Conservation (phyloP, 2,113 vertebrate genomes). For the Oreotragus oreotragus region DNA sequence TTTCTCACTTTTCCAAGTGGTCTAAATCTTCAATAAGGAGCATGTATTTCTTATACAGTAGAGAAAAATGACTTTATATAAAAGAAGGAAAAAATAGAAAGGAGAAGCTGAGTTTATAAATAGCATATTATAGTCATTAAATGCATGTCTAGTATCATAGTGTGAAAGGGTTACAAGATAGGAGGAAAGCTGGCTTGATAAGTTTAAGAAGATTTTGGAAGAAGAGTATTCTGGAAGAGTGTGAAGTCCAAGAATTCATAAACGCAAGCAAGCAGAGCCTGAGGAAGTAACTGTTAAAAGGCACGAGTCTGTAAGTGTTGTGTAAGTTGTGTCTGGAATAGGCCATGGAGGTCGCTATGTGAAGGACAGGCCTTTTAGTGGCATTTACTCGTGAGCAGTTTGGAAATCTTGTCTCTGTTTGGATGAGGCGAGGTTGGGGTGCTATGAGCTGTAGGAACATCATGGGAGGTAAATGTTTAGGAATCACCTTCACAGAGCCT, state of each 20-base stretch:
- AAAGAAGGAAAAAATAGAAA: not conserved
- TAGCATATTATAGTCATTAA: not conserved
- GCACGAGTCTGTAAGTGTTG: not conserved
- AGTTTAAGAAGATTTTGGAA: slow-evolving; percentile 15
- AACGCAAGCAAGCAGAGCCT: not conserved
- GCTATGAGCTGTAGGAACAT: not conserved
- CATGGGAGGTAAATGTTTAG: not conserved
- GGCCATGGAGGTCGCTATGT: not conserved
- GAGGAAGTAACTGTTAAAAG: not conserved
- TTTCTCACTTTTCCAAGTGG: not conserved
- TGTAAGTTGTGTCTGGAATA: not conserved
- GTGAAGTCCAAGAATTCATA: not conserved
- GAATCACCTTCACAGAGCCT: not conserved
- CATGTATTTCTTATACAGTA: not conserved
- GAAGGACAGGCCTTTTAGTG: not conserved
- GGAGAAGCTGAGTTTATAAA: not conserved
- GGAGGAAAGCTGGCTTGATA: not conserved
- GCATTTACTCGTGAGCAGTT: not conserved
- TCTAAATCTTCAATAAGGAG: not conserved
- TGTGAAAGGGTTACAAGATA: not conserved
- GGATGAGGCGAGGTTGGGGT: not conserved
- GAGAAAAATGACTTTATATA: not conserved
- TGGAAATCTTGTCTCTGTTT: not conserved
- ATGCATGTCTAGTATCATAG: not conserved
- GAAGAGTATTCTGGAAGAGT: not conserved